Base-by-base conservation (phyloP, 1,140 invertebrate genomes). In the Trissolcus basalis region DNA sequence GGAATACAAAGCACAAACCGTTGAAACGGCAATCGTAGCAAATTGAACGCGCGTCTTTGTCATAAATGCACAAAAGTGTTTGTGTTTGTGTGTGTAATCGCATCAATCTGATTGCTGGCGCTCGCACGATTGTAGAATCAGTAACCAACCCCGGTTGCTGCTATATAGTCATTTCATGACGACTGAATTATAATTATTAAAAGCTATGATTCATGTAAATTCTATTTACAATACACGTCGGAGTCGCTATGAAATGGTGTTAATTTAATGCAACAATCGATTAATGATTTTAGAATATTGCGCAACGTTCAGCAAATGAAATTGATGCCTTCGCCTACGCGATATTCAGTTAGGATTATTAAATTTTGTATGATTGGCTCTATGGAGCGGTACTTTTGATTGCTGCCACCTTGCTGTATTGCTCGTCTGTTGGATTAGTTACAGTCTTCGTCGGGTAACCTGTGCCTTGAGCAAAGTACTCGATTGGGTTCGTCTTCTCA, bases 321-420 rank as follows among this genome's bases (percentile, higher is more conserved):
- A 49, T 50, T 12, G 5, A 8, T 2, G 0, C 8, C 13, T n/a
- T n/a, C 10, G 45, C 19, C 41, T 27, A 15, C 49, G 27, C 14
- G 50, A 49, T 27, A 35, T 33, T 70, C 67, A 70, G 65, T 60
- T 58, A 5, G 41, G 4, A 4, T 4, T 4, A 4, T 7, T 12
- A 7, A 13, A 13, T 44, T 13, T 44, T 44, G 1, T 13, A 39
- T 39, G 8, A 43, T 12, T 27, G 1, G 1, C 27, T 55, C 82
- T 54, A 85, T 53, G 85, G 79, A 53, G 83, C 77, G 35, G 81
- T 78, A 50, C 76, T 82, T 19, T 84, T 81, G 32, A 83, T 84
- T 48, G 83, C 81, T 7, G 80, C 82, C 15, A 88, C 84, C 73
- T 88, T 86, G 54, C 83, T 83, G 51, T 87, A 87, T 49, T 85